A percentile compares a stretch with the other conserved stretches of the same genome.
phyloP scores from a whole-genome alignment of 2,113 vertebrate species.

The Cichladusa arquata region DNA sequence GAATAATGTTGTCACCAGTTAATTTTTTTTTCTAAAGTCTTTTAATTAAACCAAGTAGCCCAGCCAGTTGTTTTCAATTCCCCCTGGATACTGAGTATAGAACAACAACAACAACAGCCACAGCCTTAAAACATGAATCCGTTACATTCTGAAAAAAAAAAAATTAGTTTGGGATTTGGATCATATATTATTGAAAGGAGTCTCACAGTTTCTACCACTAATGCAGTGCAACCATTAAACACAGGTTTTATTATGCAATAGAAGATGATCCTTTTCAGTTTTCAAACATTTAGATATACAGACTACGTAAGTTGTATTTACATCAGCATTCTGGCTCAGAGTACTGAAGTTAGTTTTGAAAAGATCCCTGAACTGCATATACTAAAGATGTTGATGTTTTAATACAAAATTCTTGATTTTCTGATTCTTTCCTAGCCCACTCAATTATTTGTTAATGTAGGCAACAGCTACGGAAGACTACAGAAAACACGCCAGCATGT shows the following conservation, averaged over 20 bases:
- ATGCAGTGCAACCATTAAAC: not conserved
- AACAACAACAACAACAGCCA: not conserved
- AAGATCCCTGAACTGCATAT: not conserved
- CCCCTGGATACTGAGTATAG: not conserved
- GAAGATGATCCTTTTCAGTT: not conserved
- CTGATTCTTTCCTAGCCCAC: not conserved
- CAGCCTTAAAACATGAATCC: not conserved
- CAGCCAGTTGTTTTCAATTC: not conserved
- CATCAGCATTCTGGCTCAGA: not conserved
- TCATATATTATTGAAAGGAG: not conserved
- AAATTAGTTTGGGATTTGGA: not conserved
- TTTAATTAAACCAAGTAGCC: not conserved
- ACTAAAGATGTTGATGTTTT: not conserved
- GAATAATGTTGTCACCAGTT: not conserved
- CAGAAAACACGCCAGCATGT: rapidly evolving
- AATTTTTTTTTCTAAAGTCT: not conserved
- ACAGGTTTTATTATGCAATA: not conserved
- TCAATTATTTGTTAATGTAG: not conserved
- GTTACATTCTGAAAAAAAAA: not conserved
- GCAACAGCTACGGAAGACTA: not conserved
- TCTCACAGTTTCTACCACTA: not conserved
- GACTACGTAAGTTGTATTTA: not conserved
- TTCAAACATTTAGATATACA: not conserved
- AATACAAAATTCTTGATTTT: not conserved
- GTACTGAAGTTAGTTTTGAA: not conserved